These are phyloP conservation scores for Myopa tessellatipennis DNA, from an alignment of 2,888 invertebrate genomes.

Conservation along the genomic window DNA sequence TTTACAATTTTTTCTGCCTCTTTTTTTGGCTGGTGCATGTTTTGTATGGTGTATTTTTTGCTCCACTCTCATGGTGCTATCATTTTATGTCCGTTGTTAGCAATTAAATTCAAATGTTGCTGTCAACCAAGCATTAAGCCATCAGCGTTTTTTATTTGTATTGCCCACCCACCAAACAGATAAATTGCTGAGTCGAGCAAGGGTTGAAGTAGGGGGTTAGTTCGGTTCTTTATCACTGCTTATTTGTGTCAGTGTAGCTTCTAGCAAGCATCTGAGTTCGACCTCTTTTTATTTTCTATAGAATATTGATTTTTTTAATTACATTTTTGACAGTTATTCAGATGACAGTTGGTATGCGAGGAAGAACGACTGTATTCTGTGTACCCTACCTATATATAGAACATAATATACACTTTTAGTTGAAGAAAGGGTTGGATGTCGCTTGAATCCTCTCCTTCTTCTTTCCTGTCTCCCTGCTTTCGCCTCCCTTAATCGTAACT, in stretches of 20 bases:
- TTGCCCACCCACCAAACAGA: no score
- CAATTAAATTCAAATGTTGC: slow-evolving; percentile 32
- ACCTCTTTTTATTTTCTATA: background rate
- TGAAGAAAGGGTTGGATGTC: no score
- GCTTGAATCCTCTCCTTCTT: no score
- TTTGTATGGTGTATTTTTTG: background rate
- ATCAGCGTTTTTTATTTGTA: slow-evolving; percentile 4
- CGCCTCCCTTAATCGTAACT: no score
- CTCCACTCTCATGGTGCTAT: background rate
- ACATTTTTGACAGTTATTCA: background rate
- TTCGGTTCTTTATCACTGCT: background rate
- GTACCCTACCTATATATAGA: no score
- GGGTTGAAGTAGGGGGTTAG: no score
- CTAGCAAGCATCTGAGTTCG: background rate
- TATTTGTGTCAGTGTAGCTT: background rate
- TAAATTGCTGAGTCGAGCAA: no score
- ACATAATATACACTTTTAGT: no score
- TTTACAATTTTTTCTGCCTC: background rate
- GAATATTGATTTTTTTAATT: background rate
- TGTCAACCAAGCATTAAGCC: slow-evolving; percentile 28
- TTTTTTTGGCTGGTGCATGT: background rate
- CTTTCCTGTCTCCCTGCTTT: no score
- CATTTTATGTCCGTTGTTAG: slow-evolving; percentile 2
- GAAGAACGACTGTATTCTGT: no score
- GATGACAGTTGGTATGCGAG: no score